Base-by-base conservation (phyloP, 1,140 invertebrate genomes). In the Drosophila pandora region DNA sequence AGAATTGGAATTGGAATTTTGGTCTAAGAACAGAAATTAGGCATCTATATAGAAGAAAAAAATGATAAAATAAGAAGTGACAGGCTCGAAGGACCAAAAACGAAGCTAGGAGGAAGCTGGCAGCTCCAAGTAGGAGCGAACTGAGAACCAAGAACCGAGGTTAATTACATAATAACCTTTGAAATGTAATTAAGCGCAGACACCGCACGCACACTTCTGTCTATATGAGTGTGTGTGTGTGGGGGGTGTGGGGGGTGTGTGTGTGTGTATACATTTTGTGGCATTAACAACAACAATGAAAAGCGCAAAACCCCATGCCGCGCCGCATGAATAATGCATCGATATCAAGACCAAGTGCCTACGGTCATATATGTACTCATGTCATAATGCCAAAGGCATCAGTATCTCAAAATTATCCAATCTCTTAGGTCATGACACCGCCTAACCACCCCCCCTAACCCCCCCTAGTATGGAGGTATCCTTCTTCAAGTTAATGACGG, bases 161-260 rank as follows among this genome's bases (percentile, higher is more conserved):
- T 76, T 78, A 78, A 78, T 78, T 78, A 78, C 76, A 77, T 78
- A 78, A 78, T 76, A 78, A 78, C 76, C 76, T 78, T 76, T 71
- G 73, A 78, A 78, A 78, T 78, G 76, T 78, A 78, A 78, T 78
- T 78, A 78, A 71, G 68, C 59, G 56, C 57, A 61, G 56, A 56
- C 56, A 69, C 52, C 43, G 34, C 49, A 2, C 21, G 12, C 41
- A 25, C 43, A 22, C 34, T 12, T 3, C 2, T 37, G 10, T 37
- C 32, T 9, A 28, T 30, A 17, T 25, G 45, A 37, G 1, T 52
- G 23, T 21, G 8, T 45, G 41, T 45, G 28, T 2, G 25, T 28
- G 23, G 30, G 25, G 23, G 28, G 25, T 62, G 39, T 21, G 21
- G 9, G 9, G n/a, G 17, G 4, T 17, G 17, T 47, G 8, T 23